Conservation (phyloP, 1,140 invertebrate species). For the Anastrepha ludens region DNA sequence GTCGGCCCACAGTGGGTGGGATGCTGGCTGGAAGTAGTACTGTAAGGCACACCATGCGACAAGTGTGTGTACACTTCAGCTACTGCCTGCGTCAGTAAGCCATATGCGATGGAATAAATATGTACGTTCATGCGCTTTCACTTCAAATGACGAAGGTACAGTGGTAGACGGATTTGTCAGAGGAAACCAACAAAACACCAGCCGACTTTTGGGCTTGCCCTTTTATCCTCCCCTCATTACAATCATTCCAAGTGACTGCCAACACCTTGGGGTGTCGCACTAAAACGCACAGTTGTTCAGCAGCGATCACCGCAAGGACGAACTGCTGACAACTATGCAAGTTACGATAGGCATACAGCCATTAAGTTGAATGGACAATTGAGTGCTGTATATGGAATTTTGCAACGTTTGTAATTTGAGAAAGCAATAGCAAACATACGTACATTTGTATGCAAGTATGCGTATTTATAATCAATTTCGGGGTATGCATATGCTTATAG, state of each 20-base stretch:
- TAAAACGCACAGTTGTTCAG: constrained; percentile 65
- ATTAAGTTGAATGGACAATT: constrained; percentile 36
- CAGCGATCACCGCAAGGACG: constrained; percentile 29
- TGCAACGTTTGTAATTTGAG: constrained; percentile 56
- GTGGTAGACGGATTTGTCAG: not conserved
- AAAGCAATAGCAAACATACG: not conserved
- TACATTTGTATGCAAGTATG: not conserved
- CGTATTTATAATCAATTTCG: no score
- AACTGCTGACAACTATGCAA: constrained; percentile 41
- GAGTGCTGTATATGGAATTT: constrained; percentile 18
- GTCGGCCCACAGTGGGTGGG: constrained; percentile 35
- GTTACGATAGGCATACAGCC: not conserved
- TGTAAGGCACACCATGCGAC: not conserved
- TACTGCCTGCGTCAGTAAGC: not conserved
- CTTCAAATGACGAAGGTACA: not conserved
- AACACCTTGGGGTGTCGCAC: constrained; percentile 72
- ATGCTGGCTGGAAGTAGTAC: not conserved
- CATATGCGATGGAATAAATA: constrained; percentile 38
- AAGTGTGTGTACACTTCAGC: constrained; percentile 34
- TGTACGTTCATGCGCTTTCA: not conserved
- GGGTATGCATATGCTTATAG: not conserved
- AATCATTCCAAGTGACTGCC: constrained; percentile 64
- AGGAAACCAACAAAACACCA: not conserved
- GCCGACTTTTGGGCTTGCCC: not conserved
- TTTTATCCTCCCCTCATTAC: constrained; percentile 11